Evolutionary conservation across 2,888 invertebrate genomes (phyloP), one percentile per base, ranked within the genome.

Genomic region (Dichetophora obliterata): DNA sequence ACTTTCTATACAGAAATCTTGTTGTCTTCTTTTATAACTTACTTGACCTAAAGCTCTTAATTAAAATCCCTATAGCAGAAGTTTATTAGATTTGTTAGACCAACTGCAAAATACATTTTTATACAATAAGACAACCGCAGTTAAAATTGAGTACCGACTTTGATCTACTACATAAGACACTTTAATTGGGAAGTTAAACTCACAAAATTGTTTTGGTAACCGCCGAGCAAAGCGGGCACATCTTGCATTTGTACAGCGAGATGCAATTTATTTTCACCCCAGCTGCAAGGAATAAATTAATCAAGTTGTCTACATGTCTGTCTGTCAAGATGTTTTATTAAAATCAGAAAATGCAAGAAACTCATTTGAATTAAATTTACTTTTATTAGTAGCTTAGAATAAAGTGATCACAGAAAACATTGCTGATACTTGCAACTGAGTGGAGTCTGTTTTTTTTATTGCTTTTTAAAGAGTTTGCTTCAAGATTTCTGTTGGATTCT

Each of bases 261-360:
- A 63, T 34, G 5, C 9, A 59, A 34, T 34, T 50, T 50, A 48
- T 50, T 68, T 50, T 50, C 61, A 27, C 61, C 27, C 22, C 24
- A 61, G 24, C 27, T 31, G 63, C 31, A n/a, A 31, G 14, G 63
- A 19, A 72, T 72, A 72, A 72, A 72, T 72, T 72, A 61, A 72
- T 72, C 72, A 72, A 72, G 27, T 43, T 43, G 61, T 72, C 24
- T 27, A 31, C 16, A 34, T 37, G 14, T 37, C 27, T 31, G 52
- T 59, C 43, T 16, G n/a, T 6, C 71, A 52, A 19, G 19, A 19
- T 6, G 37, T 19, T 16, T 50, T 27, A 5, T 22, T 22, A 5
- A n/a, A 19, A 14, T 19, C 34, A 37, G 19, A 43, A 65, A n/a
- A 22, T 34, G 65, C 43, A 54, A 2, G 63, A 0, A 27, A 8